Evolutionary conservation across 2,113 vertebrate species (phyloP).

Genomic region (Odocoileus hemionus): DNA sequence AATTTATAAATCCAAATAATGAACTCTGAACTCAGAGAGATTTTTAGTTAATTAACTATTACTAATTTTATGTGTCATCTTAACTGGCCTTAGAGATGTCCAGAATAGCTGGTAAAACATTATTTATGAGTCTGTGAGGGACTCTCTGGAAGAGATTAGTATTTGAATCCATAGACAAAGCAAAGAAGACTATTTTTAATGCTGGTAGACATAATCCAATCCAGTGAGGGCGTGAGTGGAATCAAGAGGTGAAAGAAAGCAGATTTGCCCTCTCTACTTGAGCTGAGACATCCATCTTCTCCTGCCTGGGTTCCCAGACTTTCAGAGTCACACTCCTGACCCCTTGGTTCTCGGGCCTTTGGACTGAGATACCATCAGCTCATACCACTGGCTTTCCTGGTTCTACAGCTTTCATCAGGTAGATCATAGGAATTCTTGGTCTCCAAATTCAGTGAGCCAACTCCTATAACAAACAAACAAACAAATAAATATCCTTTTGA

Average conservation of each 20-base stretch:
- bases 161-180: background rate
- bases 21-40: background rate
- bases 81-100: background rate
- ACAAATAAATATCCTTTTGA: background rate
- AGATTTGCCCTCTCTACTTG: background rate
- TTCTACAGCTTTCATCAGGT: background rate
- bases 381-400: background rate
- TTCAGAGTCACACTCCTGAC: background rate
- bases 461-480: background rate
- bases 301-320: background rate
- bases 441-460: background rate
- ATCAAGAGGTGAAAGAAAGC: background rate
- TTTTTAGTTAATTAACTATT: background rate
- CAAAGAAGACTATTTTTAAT: background rate
- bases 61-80: background rate
- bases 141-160: background rate
- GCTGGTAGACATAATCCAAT: background rate
- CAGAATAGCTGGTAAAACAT: background rate
- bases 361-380: background rate
- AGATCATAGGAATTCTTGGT: background rate
- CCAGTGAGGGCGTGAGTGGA: background rate
- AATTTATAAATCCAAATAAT: background rate
- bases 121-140: background rate
- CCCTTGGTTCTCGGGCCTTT: background rate
- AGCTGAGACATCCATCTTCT: background rate